Conservation (phyloP, 2,113 vertebrate genomes). For the Phaethornis superciliosus region DNA sequence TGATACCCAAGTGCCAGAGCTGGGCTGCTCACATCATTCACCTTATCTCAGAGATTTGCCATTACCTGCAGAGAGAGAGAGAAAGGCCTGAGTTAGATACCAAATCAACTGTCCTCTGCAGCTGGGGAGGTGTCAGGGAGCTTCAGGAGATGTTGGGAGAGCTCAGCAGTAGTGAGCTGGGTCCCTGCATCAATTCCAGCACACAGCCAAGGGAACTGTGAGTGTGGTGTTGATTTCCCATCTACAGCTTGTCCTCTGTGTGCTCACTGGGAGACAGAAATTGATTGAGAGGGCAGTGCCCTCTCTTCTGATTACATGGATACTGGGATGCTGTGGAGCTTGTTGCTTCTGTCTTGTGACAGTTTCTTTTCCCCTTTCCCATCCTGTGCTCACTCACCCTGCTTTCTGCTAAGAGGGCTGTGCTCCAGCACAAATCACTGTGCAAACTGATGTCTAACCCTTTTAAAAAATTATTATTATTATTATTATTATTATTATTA, state of each 20-base stretch:
- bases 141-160: background rate
- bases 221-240: background rate
- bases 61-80: background rate
- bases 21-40: background rate
- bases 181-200: background rate
- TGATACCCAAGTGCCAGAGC: background rate
- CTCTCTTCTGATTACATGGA: background rate
- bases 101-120: background rate
- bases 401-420: background rate
- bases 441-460: background rate
- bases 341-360: rapidly evolving
- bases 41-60: background rate
- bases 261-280: background rate
- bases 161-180: background rate
- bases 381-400: background rate
- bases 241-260: background rate
- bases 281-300: background rate
- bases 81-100: background rate
- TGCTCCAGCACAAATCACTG: background rate
- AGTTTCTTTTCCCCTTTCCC: background rate
- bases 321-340: background rate
- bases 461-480: no score
- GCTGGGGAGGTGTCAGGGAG: background rate
- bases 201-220: background rate
- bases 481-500: no score